Conservation (phyloP, 2,888 invertebrate species). For the Zeuzera pyrina region DNA sequence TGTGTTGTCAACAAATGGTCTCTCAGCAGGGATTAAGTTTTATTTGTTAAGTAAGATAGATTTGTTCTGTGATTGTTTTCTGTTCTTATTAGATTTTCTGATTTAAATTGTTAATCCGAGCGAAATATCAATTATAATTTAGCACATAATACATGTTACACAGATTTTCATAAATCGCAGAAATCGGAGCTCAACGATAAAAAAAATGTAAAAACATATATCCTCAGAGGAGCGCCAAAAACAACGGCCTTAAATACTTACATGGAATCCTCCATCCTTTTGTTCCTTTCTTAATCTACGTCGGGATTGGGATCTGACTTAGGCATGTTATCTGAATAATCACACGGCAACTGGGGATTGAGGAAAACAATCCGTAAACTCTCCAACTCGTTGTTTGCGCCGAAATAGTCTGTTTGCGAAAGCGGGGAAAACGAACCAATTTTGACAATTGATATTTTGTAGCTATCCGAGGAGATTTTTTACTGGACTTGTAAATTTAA, state of each 20-base stretch:
- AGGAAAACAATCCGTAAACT: conserved; percentile 26
- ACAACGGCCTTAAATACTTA: conserved; percentile 5
- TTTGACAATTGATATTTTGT: too few species aligned
- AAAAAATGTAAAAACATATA: conserved; percentile 10
- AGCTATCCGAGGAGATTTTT: too few species aligned
- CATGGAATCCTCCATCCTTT: conserved; percentile 8
- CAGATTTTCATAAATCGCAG: background rate
- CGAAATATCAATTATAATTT: too few species aligned
- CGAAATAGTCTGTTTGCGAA: conserved; percentile 24
- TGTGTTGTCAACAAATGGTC: conserved; percentile 19
- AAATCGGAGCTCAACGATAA: background rate
- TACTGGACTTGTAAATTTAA: too few species aligned
- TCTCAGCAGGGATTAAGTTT: conserved; percentile 20
- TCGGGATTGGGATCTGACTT: conserved; percentile 13
- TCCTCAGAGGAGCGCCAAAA: conserved; percentile 6
- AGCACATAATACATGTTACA: too few species aligned
- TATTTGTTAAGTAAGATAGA: background rate
- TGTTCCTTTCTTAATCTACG: conserved; percentile 14
- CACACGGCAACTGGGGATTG: conserved; percentile 21
- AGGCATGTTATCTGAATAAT: conserved; percentile 21
- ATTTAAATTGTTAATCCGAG: too few species aligned
- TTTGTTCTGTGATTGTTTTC: too few species aligned
- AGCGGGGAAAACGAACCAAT: conserved; percentile 14
- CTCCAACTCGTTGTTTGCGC: conserved; percentile 21
- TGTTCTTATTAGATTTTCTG: too few species aligned